Conservation (phyloP, 2,888 invertebrate genomes). For the Tetramorium bicarinatum region DNA sequence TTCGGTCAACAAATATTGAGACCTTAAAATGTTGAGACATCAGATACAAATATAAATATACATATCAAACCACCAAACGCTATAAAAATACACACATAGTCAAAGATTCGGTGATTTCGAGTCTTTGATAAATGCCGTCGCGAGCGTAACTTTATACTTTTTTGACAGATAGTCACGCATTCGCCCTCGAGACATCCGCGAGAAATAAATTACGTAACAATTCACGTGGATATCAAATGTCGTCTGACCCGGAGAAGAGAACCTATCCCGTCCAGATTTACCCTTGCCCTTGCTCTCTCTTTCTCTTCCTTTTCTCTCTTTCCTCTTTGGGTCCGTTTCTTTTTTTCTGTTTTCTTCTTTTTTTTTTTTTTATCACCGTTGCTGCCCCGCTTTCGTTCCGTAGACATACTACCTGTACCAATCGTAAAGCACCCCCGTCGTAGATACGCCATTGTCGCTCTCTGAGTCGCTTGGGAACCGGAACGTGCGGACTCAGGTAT, state of each 20-base stretch:
- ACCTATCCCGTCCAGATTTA: conserved; percentile 21
- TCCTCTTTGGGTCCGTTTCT: not conserved
- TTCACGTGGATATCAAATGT: conserved; percentile 48
- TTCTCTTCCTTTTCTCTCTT: not conserved
- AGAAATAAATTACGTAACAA: conserved; percentile 50
- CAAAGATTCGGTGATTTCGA: not conserved
- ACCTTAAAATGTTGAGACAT: not conserved
- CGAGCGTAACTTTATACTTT: conserved; percentile 18
- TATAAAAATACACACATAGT: not conserved
- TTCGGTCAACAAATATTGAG: not conserved
- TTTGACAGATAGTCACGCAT: not conserved
- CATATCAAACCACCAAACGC: not conserved
- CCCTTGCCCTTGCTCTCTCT: not conserved
- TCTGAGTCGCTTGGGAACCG: conserved; percentile 49
- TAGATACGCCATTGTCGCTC: conserved; percentile 43
- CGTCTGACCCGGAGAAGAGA: not conserved
- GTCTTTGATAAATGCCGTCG: not conserved
- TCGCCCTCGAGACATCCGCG: not conserved
- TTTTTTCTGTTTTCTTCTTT: not conserved
- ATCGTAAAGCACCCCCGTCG: conserved; percentile 49
- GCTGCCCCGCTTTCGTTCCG: conserved; percentile 7
- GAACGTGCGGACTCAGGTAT: conserved; percentile 51
- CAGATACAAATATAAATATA: not conserved
- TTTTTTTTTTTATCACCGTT: not conserved
- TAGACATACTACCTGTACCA: conserved; percentile 17